Evolutionary conservation across 2,113 vertebrate species (phyloP), one percentile per base, ranked within the genome.

Genomic region (Propithecus coquereli): DNA sequence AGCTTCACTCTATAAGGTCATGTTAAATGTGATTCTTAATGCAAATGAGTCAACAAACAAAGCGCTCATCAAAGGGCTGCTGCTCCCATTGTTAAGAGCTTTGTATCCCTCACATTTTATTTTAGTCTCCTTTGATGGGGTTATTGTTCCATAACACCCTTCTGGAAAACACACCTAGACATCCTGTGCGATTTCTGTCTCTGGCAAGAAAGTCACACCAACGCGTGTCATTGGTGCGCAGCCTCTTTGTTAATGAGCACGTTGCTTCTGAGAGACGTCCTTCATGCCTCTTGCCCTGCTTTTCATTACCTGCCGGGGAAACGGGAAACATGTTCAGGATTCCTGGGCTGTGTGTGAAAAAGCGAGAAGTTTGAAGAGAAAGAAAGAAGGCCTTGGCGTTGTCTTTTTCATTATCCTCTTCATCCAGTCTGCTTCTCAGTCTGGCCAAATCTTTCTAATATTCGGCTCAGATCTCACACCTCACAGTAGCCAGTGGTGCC

Each of bases 41-140:
- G 93, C 66, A 95, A 94, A 96, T 79, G 86, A 91, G 37, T 74
- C 93, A 87, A 45, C 80, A 89, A 68, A 61, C 76, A 81, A 90
- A 65, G 76, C 0, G 0, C 45, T 95, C 79, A 54, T 76, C 37
- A n/a, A 25, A 92, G 43, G 18, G 59, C 40, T 6, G 68, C 40
- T 5, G 11, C 47, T 63, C n/a, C 45, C 82, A 5, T 45, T 5
- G 45, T 30, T 17, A 37, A 87, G 73, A 95, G 45, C 68, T 86
- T 79, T 27, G 59, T 30, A 47, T 80, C 30, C 63, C 77, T 91
- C 93, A 89, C 61, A 37, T 83, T 50, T 91, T 90, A 87, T 84
- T 94, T 96, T n/a, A 52, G 47, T 63, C 3, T 54, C 43, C 89
- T 0, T 66, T 73, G 77, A 77, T 27, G 37, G 66, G 61, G 66